These are phyloP conservation scores for Zapornia atra DNA, from an alignment of 2,113 vertebrate species.

Conservation along the genomic window DNA sequence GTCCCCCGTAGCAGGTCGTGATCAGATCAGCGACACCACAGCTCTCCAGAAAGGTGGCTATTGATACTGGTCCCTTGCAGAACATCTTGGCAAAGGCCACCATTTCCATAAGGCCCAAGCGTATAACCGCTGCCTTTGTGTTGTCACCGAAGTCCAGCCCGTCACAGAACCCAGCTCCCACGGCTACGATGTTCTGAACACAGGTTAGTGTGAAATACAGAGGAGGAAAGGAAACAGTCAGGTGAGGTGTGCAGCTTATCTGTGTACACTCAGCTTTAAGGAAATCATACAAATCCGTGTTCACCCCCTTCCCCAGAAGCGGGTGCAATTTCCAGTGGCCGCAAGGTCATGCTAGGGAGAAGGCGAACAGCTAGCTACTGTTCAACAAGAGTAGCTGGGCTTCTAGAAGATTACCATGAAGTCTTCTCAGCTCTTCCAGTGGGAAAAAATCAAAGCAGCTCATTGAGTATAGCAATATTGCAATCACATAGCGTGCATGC, in stretches of 20 bases:
- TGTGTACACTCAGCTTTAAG: not conserved
- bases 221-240: not conserved
- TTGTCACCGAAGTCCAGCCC: conserved; percentile 84
- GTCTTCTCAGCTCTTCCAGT: not conserved
- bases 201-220: not conserved
- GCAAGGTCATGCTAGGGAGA: not conserved
- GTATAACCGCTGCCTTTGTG: conserved; percentile 88
- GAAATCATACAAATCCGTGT: not conserved
- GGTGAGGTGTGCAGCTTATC: not conserved
- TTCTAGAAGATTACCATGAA: not conserved
- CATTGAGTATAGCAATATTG: not conserved
- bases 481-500: fast-evolving
- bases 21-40: conserved; percentile 88
- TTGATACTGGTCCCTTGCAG: conserved; percentile 75
- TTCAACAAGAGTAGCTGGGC: not conserved
- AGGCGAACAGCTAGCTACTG: not conserved
- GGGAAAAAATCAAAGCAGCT: not conserved
- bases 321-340: not conserved
- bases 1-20: conserved; percentile 89
- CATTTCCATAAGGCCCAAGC: conserved; percentile 92
- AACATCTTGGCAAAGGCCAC: conserved; percentile 86
- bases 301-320: too few species aligned
- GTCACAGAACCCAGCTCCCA: conserved; percentile 88
- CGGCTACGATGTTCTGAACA: conserved; percentile 84
- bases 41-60: conserved; percentile 86